These are phyloP conservation scores for Vulpes lagopus DNA, from an alignment of 2,113 vertebrate species.

Conservation along the genomic window DNA sequence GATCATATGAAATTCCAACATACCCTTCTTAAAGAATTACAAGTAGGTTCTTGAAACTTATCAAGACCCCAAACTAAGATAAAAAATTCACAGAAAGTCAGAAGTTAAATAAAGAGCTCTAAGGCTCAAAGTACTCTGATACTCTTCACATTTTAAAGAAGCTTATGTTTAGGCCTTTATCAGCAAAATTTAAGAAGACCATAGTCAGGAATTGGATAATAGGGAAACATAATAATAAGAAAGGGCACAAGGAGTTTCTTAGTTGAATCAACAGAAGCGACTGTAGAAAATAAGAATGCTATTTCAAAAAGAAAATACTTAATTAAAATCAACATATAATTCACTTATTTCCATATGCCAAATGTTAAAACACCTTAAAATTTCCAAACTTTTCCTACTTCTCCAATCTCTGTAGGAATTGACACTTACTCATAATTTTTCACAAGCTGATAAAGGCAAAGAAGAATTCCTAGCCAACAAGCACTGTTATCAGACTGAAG, in stretches of 20 bases:
- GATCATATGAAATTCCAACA: conserved; percentile 13
- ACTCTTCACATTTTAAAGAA: conserved; percentile 7
- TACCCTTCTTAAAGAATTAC: conserved; percentile 27
- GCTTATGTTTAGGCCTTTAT: neutral
- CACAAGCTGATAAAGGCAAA: conserved; percentile 99
- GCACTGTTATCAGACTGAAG: conserved; percentile 97
- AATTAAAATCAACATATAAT: conserved; percentile 47
- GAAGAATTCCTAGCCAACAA: conserved; percentile 98
- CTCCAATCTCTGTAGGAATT: conserved; percentile 55
- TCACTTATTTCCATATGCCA: conserved; percentile 11
- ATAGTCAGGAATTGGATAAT: conserved; percentile 14
- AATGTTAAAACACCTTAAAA: neutral
- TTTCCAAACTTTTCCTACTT: conserved; percentile 19
- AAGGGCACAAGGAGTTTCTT: neutral
- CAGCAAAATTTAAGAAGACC: neutral
- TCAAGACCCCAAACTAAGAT: conserved; percentile 47
- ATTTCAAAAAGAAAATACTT: conserved; percentile 57
- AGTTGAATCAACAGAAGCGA: neutral
- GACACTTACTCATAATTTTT: conserved; percentile 98
- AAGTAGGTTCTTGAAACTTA: conserved; percentile 25
- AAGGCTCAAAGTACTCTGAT: conserved; percentile 44
- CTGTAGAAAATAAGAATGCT: neutral
- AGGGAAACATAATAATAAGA: conserved; percentile 27
- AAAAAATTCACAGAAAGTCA: conserved; percentile 57
- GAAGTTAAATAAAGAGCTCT: conserved; percentile 16